These are phyloP conservation scores for Drosophila cardini DNA, from an alignment of 1,140 invertebrate species.

Conservation along the genomic window DNA sequence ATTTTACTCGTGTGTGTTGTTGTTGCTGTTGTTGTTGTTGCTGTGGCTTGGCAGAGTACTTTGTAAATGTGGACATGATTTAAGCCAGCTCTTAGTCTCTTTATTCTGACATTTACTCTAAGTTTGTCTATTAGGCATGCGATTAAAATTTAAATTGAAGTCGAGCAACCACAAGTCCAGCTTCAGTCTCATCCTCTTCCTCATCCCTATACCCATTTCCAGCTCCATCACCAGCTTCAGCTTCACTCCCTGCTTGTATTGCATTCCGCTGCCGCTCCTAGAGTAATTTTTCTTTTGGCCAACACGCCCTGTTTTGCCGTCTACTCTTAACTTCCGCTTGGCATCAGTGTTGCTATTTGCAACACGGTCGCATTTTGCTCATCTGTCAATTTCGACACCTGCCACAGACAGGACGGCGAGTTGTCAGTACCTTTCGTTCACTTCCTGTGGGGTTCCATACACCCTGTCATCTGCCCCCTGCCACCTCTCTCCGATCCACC, in stretches of 20 bases:
- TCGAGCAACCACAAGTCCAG: constrained; percentile 39
- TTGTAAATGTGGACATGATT: constrained; percentile 83
- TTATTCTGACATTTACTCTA: constrained; percentile 79
- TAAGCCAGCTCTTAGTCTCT: constrained; percentile 81
- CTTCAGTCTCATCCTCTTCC: not conserved
- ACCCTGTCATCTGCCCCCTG: no score
- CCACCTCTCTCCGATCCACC: not conserved
- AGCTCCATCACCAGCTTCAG: constrained; percentile 1
- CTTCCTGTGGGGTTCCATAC: constrained; percentile 46
- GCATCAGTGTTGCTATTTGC: constrained; percentile 46
- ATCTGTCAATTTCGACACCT: constrained; percentile 81
- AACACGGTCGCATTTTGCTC: constrained; percentile 49
- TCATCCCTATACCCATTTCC: not conserved
- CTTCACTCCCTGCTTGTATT: constrained; percentile 17
- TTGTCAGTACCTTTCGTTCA: constrained; percentile 25
- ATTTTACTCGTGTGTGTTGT: constrained; percentile 5
- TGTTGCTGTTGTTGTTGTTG: constrained; percentile 31
- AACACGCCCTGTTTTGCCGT: constrained; percentile 53
- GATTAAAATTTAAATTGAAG: constrained; percentile 83
- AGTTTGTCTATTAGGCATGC: constrained; percentile 82
- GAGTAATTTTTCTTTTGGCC: constrained; percentile 40
- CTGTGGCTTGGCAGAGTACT: constrained; percentile 62
- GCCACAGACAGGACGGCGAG: constrained; percentile 52
- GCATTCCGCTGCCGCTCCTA: constrained; percentile 12
- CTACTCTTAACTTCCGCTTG: constrained; percentile 34